A percentile compares a stretch with the other conserved stretches of the same genome.
phyloP scores from a whole-genome alignment of 2,113 vertebrate genomes.

The Forbesichthys papilliferus region DNA sequence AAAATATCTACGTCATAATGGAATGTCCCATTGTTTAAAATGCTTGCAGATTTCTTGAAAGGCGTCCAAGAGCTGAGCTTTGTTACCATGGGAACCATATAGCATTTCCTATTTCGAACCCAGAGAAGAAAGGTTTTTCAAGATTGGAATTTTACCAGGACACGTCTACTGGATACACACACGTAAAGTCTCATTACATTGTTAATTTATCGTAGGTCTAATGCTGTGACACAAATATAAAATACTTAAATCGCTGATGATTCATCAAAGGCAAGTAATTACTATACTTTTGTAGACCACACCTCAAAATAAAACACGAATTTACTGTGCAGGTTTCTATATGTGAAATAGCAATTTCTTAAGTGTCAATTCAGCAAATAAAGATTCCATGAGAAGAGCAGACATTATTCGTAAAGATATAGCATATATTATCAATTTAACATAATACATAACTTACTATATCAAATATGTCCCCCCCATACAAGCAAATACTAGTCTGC shows the following conservation, averaged over 20 bases:
- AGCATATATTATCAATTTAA: too few relatives aligned
- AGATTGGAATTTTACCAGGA: too few relatives aligned
- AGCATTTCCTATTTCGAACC: neutral
- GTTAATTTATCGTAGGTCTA: neutral
- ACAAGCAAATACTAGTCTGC: too few relatives aligned
- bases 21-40: too few relatives aligned
- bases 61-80: conserved; percentile 17
- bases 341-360: neutral
- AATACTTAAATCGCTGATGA: conserved; percentile 48
- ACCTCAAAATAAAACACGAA: neutral
- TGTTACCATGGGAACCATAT: conserved; percentile 66
- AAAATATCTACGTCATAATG: too few relatives aligned
- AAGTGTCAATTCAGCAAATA: too few relatives aligned
- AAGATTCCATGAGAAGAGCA: too few relatives aligned
- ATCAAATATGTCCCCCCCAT: too few relatives aligned
- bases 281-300: neutral
- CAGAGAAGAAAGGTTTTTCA: neutral
- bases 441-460: too few relatives aligned
- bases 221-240: conserved; percentile 55
- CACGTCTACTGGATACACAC: neutral
- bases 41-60: too few relatives aligned
- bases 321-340: neutral
- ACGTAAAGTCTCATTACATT: neutral
- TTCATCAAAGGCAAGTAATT: conserved; percentile 48
- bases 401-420: too few relatives aligned